Evolutionary conservation across 1,140 invertebrate species (phyloP).

Genomic region (Linepithema humile): DNA sequence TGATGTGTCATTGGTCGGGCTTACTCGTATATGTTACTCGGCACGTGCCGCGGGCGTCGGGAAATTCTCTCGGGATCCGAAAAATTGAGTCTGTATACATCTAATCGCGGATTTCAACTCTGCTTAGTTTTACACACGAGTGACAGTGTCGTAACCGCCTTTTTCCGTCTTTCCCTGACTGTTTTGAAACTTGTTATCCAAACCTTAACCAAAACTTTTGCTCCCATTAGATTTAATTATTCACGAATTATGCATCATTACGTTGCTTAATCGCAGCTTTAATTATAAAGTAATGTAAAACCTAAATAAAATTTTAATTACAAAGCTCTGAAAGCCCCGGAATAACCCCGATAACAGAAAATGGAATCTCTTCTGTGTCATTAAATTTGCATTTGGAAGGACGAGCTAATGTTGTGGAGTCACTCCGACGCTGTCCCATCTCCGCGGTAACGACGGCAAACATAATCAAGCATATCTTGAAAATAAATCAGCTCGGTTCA

Average conservation of each 20-base stretch:
- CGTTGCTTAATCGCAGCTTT: background rate
- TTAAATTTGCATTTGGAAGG: constrained; percentile 57
- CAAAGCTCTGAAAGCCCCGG: background rate
- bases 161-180: background rate
- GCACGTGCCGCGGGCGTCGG: constrained; percentile 48
- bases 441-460: constrained; percentile 34
- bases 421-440: constrained; percentile 29
- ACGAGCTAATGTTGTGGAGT: constrained; percentile 48
- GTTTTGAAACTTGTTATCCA: constrained; percentile 3
- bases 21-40: constrained; percentile 39
- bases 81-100: constrained; percentile 33
- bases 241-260: background rate
- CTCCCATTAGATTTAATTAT: background rate
- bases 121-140: constrained; percentile 45
- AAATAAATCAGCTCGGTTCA: constrained; percentile 53
- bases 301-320: constrained; percentile 25
- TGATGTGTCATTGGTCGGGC: constrained; percentile 76
- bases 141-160: background rate
- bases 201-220: background rate
- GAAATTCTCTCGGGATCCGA: constrained; percentile 62
- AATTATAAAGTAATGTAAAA: background rate
- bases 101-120: constrained; percentile 61
- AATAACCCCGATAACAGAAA: constrained; percentile 8
- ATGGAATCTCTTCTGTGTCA: constrained; percentile 37
- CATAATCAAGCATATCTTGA: constrained; percentile 61